A percentile compares a stretch with the other conserved stretches of the same genome.
These are phyloP conservation scores for Lepidurus couesii DNA, from an alignment of 1,140 invertebrate genomes.

Conservation along the genomic window DNA sequence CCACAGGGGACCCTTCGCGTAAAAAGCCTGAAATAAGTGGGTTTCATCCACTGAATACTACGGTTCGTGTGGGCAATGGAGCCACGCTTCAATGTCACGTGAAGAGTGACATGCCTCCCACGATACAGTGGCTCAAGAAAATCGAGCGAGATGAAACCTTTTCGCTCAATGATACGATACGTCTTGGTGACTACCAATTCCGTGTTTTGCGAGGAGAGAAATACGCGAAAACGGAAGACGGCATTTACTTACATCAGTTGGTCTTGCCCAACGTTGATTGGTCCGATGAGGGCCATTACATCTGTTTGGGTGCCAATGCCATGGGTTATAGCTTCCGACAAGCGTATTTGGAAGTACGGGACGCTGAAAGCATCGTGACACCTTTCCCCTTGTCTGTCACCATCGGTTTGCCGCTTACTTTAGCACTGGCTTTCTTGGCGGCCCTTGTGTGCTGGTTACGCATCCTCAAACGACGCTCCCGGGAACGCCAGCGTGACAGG, in stretches of 20 bases:
- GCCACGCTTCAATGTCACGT: constrained; percentile 28
- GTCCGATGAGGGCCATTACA: constrained; percentile 37
- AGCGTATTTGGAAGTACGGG: constrained; percentile 25
- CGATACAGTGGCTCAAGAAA: constrained; percentile 23
- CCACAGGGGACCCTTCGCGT: neutral
- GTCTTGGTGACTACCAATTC: neutral
- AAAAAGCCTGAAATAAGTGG: neutral
- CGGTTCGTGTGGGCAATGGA: constrained; percentile 20
- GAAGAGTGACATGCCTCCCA: neutral
- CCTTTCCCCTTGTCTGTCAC: neutral
- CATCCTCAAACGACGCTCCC: neutral
- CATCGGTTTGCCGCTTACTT: neutral
- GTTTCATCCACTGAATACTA: constrained; percentile 2
- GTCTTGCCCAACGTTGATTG: constrained; percentile 33
- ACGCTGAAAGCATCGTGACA: neutral
- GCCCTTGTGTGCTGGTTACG: neutral
- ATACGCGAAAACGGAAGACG: constrained; percentile 26
- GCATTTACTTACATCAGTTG: constrained; percentile 35
- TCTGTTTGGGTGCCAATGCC: constrained; percentile 37
- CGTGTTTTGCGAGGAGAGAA: neutral
- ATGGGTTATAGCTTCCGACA: constrained; percentile 36
- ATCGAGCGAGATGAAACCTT: neutral
- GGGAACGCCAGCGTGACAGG: neutral
- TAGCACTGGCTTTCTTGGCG: neutral
- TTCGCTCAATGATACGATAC: neutral